Conservation (phyloP, 2,888 invertebrate species). For the Melipona beecheii region DNA sequence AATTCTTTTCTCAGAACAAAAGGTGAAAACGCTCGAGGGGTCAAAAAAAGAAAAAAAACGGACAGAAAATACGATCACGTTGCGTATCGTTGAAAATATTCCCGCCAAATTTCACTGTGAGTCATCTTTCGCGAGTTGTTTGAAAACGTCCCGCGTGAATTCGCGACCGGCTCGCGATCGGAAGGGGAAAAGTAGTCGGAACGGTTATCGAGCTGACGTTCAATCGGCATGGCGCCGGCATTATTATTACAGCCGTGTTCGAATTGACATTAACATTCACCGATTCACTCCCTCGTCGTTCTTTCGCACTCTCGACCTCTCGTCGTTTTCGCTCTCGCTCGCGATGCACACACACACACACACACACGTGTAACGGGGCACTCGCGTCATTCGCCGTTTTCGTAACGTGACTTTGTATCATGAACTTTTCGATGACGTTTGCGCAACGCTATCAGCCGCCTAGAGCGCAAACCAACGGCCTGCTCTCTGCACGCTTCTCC, state of each 20-base stretch:
- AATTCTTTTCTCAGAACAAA: too few relatives aligned
- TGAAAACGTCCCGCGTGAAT: too few relatives aligned
- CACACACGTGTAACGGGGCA: slow-evolving; percentile 35
- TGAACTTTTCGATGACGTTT: slow-evolving; percentile 83
- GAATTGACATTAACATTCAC: slow-evolving; percentile 75
- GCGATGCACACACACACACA: slow-evolving; percentile 22
- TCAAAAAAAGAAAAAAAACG: too few relatives aligned
- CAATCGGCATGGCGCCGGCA: slow-evolving; percentile 33
- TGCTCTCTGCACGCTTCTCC: slow-evolving; percentile 29
- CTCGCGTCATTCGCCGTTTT: slow-evolving; percentile 71
- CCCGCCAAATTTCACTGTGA: too few relatives aligned
- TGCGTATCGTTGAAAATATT: too few relatives aligned
- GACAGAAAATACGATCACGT: too few relatives aligned
- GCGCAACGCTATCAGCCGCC: slow-evolving; percentile 76
- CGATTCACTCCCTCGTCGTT: slow-evolving; percentile 57
- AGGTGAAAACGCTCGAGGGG: too few relatives aligned
- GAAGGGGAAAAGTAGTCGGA: not conserved
- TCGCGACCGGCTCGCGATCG: too few relatives aligned
- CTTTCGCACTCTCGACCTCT: slow-evolving; percentile 36
- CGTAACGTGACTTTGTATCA: slow-evolving; percentile 83
- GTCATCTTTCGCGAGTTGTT: too few relatives aligned
- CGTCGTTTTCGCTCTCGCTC: slow-evolving; percentile 53
- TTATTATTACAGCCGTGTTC: slow-evolving; percentile 67
- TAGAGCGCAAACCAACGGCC: slow-evolving; percentile 45
- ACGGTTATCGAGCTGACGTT: not conserved